Percentiles rank a stretch among this genome's conserved stretches.
Evolutionary conservation across 2,888 invertebrate species (phyloP).

Genomic region (Vannuccia rotundouncinata): DNA sequence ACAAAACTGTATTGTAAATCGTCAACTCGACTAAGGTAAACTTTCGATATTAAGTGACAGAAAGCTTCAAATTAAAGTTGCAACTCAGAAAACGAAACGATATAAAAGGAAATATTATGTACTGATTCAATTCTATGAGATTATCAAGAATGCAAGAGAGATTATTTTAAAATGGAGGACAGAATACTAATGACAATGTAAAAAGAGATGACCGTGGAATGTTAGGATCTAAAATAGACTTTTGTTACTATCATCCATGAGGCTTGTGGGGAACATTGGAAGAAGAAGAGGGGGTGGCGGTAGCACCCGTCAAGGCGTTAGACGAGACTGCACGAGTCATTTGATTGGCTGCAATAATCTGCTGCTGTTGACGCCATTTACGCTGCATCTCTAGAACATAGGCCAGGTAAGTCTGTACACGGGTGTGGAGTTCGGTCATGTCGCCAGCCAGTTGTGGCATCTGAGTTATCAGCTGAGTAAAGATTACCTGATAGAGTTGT

Average conservation of each 20-base stretch:
- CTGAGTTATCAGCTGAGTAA: background rate
- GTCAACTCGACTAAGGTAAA: too few relatives aligned
- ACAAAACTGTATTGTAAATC: too few relatives aligned
- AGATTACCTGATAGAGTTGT: constrained; percentile 8
- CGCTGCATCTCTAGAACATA: constrained; percentile 10
- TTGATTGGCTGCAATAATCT: background rate
- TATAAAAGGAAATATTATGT: too few relatives aligned
- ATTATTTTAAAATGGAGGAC: too few relatives aligned
- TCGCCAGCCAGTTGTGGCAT: background rate
- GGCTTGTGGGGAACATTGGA: background rate
- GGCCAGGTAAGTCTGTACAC: constrained; percentile 12
- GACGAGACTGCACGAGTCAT: background rate
- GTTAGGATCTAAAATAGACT: too few relatives aligned
- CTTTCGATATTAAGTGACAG: too few relatives aligned
- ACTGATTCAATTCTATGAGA: background rate
- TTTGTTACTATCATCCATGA: too few relatives aligned
- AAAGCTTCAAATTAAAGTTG: too few relatives aligned
- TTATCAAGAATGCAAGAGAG: background rate
- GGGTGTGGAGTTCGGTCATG: background rate
- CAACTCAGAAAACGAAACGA: too few relatives aligned
- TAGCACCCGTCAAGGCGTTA: too few relatives aligned
- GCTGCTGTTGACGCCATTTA: background rate
- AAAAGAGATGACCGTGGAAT: too few relatives aligned
- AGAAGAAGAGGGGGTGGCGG: background rate
- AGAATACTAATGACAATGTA: too few relatives aligned